Percentiles rank a stretch among this genome's conserved stretches.
Conservation (phyloP, 2,888 invertebrate species). For the Drepanosiphum platanoidis region DNA sequence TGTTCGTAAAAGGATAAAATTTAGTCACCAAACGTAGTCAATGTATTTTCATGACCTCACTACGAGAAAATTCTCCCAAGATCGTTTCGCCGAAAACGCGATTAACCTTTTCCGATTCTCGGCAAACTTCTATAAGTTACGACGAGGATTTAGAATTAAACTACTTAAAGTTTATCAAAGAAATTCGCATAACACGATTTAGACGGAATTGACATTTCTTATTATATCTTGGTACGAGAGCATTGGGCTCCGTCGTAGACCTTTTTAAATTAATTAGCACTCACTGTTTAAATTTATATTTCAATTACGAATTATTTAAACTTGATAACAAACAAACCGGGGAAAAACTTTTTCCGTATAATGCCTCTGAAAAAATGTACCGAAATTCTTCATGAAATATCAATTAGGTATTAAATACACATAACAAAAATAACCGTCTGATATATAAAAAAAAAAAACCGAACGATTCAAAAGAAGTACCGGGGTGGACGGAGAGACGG, state of each 20-base stretch:
- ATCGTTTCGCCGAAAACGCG: not conserved
- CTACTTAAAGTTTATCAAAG: not conserved
- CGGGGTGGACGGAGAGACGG: no score
- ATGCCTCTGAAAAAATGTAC: not conserved
- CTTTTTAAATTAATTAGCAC: not conserved
- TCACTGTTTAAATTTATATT: not conserved
- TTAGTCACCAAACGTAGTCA: not conserved
- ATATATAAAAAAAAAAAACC: no score
- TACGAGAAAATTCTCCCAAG: not conserved
- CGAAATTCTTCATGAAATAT: no score
- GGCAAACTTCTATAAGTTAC: not conserved
- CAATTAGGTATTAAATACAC: no score
- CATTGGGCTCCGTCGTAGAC: not conserved
- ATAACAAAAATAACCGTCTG: no score
- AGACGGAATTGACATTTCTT: conserved; percentile 1
- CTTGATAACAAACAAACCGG: not conserved
- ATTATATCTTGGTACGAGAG: not conserved
- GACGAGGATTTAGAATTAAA: conserved; percentile 15
- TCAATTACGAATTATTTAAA: not conserved
- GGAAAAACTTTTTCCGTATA: not conserved
- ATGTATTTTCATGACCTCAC: not conserved
- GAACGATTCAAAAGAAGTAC: no score
- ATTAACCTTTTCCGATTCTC: conserved; percentile 23
- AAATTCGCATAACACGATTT: conserved; percentile 19
- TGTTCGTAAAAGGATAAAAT: not conserved